Percentiles rank a stretch among this genome's conserved stretches.
Evolutionary conservation across 2,888 invertebrate genomes (phyloP).

Genomic region (Erebia aethiops): DNA sequence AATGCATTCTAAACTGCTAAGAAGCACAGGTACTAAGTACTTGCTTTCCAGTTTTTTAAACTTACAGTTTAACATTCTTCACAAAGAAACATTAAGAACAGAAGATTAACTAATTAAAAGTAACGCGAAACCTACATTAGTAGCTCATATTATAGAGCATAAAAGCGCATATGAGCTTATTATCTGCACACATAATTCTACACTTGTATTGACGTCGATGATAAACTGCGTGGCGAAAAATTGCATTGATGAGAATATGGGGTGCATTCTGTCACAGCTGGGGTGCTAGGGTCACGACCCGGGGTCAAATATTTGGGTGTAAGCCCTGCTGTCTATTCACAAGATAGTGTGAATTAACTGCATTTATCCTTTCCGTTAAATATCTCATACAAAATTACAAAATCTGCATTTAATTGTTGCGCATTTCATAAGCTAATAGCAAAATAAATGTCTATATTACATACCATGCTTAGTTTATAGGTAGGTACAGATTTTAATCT

Average conservation of each 20-base stretch:
- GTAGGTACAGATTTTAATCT: no score
- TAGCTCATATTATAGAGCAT: neutral
- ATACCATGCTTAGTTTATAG: no score
- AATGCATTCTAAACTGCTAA: no score
- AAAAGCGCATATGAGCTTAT: slow-evolving; percentile 31
- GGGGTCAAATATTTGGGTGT: slow-evolving; percentile 57
- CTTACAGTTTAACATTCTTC: no score
- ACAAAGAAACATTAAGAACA: neutral
- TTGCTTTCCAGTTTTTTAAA: no score
- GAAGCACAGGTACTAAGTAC: no score
- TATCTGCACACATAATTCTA: slow-evolving; percentile 28
- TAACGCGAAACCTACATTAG: neutral
- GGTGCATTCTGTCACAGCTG: slow-evolving; percentile 64
- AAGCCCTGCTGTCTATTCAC: slow-evolving; percentile 39
- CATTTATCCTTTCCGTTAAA: neutral
- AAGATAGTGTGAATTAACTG: slow-evolving; percentile 6
- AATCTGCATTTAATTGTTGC: no score
- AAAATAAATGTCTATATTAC: no score
- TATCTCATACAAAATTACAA: neutral
- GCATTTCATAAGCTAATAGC: no score
- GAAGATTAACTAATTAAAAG: neutral
- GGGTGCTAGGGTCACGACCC: slow-evolving; percentile 64
- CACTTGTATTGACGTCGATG: slow-evolving; percentile 39
- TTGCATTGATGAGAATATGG: slow-evolving; percentile 62
- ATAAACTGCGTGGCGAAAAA: slow-evolving; percentile 62